Evolutionary conservation across 1,140 invertebrate genomes (phyloP).

Genomic region (Panulirus ornatus): DNA sequence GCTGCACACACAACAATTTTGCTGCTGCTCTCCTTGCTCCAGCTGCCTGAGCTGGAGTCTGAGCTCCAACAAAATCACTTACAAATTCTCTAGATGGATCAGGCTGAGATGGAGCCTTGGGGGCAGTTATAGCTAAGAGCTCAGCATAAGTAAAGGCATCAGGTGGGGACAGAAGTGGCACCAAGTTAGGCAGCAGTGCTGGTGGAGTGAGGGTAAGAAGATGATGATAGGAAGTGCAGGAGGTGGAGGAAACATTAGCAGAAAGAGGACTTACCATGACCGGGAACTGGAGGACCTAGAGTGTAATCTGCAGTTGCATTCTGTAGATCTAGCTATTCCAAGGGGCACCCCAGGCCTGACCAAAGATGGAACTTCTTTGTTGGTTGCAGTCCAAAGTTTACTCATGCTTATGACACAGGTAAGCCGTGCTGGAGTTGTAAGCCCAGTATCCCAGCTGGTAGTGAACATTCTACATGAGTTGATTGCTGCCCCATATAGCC

Average conservation of each 20-base stretch:
- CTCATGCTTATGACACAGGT: slow-evolving; percentile 66
- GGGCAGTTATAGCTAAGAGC: slow-evolving; percentile 69
- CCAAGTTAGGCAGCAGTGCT: slow-evolving; percentile 64
- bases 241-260: neutral
- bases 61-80: slow-evolving; percentile 52
- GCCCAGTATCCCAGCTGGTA: slow-evolving; percentile 71
- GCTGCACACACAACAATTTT: slow-evolving; percentile 71
- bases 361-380: slow-evolving; percentile 56
- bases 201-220: slow-evolving; percentile 71
- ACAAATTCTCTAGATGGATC: slow-evolving; percentile 44
- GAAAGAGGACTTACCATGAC: slow-evolving; percentile 64
- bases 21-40: slow-evolving; percentile 71
- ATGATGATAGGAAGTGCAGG: too few relatives aligned
- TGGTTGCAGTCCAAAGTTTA: slow-evolving; percentile 57
- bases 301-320: slow-evolving; percentile 55
- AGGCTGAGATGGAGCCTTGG: slow-evolving; percentile 26
- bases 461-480: slow-evolving; percentile 70
- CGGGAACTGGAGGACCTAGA: slow-evolving; percentile 56
- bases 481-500: slow-evolving; percentile 63
- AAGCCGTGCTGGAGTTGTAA: slow-evolving; percentile 69
- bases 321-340: slow-evolving; percentile 50
- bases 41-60: slow-evolving; percentile 68
- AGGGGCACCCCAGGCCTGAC: slow-evolving; percentile 58
- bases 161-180: slow-evolving; percentile 65
- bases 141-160: slow-evolving; percentile 68